phyloP scores from a whole-genome alignment of 1,140 invertebrate species.

The Arion vulgaris region DNA sequence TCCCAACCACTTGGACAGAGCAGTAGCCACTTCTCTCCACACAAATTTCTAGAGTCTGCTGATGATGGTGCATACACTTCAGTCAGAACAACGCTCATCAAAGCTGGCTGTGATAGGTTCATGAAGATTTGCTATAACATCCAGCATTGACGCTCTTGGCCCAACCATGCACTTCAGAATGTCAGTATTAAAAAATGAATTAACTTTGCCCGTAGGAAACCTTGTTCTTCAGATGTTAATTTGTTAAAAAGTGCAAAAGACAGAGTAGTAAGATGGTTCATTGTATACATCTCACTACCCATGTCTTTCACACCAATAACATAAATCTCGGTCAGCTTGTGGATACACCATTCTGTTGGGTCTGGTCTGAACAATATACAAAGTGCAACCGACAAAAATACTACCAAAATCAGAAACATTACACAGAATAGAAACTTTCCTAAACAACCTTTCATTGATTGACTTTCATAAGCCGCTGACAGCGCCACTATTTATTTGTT shows the following conservation, averaged over 20 bases:
- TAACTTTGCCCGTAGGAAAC: too few species aligned
- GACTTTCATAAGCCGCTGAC: too few species aligned
- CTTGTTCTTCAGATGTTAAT: background rate
- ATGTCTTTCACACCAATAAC: slow-evolving; percentile 89
- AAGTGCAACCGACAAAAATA: too few species aligned
- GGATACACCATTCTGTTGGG: too few species aligned
- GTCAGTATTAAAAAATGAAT: too few species aligned
- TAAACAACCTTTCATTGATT: too few species aligned
- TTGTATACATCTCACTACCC: slow-evolving; percentile 90
- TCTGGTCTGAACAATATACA: too few species aligned
- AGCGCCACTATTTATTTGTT: too few species aligned
- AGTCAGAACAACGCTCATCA: slow-evolving; percentile 53
- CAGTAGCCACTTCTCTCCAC: background rate
- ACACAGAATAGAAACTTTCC: too few species aligned
- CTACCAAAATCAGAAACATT: too few species aligned
- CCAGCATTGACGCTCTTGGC: slow-evolving; percentile 80
- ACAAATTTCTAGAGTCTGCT: background rate
- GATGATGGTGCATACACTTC: background rate
- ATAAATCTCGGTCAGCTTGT: too few species aligned
- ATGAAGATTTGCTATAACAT: slow-evolving; percentile 78
- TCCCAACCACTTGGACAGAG: slow-evolving; percentile 66
- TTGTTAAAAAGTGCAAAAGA: slow-evolving; percentile 79
- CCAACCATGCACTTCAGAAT: slow-evolving; percentile 26
- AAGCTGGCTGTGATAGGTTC: slow-evolving; percentile 60
- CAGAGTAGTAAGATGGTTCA: slow-evolving; percentile 89